Base-by-base conservation (phyloP, 2,797 vertebrate species). In the Peromyscus melanophrys region DNA sequence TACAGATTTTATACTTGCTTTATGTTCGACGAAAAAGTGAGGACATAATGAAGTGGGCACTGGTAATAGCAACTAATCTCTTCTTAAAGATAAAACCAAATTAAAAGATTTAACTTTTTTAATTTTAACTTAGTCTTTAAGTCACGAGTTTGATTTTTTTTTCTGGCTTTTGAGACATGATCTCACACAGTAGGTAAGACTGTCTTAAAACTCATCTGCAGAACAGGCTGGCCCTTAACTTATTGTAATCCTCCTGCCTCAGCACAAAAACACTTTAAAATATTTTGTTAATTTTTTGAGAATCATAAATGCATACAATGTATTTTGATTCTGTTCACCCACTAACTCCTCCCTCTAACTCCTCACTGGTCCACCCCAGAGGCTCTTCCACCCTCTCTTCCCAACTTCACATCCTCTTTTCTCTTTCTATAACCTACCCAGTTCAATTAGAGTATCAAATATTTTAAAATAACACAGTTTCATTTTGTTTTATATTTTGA, bases 81-180 rank as follows among this genome's bases (percentile, higher is more conserved):
- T 46, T 55, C 89, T 89, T 65, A 34, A 85, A 90, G 73, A 80
- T n/a, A 96, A 90, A 90, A 93, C 81, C 4, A 80, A 85, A 34
- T 86, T 46, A 52, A 69, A 95, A 71, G 25, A 52, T 1, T 94
- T 67, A 69, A n/a, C 10, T 49, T 37, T 55, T 81, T 81, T 8
- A 14, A 81, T 12, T 67, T 65, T 67, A 85, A 49, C 63, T n/a
- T 67, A 46, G 49, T n/a, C 31, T 23, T 85, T 85, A 71, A 71
- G n/a, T 55, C 40, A 57, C 21, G 10, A 43, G n/a, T 46, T 75
- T n/a, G 29, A 40, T 29, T 23, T 61, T 59, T 59, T 76, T 49
- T 61, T 63, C 29, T 89, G n/a, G 10, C n/a, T 59, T 76, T 40
- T 40, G n/a, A 49, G 40, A 49, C 69, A 34, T 21, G 4, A n/a